A percentile compares a stretch with the other conserved stretches of the same genome.
Evolutionary conservation across 64 coral and sea anemone genomes (phyloP).

Genomic region (Pocillopora verrucosa): DNA sequence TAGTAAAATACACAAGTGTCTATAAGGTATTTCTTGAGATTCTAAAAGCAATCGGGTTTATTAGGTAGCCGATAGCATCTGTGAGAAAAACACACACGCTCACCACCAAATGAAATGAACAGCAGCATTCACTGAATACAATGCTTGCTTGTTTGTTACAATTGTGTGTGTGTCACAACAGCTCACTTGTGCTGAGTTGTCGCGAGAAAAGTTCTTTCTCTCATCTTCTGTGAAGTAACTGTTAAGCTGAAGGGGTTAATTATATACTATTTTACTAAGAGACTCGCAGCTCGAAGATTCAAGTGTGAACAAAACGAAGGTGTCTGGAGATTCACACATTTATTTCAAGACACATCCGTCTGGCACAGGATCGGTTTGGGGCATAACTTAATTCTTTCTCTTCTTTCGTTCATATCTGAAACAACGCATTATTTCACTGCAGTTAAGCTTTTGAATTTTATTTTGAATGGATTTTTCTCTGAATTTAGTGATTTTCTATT

Average conservation of each 20-base stretch:
- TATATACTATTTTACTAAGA: not conserved
- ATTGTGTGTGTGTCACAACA: not conserved
- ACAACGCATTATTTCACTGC: not conserved
- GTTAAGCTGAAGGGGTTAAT: not conserved
- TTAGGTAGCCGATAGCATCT: not conserved
- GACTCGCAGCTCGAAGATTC: not conserved
- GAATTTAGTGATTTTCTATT: not conserved
- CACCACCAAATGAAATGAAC: not conserved
- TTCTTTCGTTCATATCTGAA: not conserved
- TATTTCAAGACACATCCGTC: not conserved
- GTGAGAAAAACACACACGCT: not conserved
- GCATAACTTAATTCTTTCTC: not conserved
- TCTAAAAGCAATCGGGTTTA: not conserved
- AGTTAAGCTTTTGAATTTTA: not conserved
- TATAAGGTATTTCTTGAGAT: not conserved
- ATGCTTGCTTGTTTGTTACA: slow-evolving; percentile 33
- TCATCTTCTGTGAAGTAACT: not conserved
- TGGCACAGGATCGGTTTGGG: not conserved
- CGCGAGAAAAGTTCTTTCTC: not conserved
- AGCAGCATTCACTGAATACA: not conserved
- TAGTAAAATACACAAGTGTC: not conserved
- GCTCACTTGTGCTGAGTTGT: not conserved
- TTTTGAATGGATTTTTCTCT: not conserved
- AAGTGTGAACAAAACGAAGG: no score
- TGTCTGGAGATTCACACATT: not conserved